phyloP scores from a whole-genome alignment of 2,888 invertebrate species.

The Phasia obesa region DNA sequence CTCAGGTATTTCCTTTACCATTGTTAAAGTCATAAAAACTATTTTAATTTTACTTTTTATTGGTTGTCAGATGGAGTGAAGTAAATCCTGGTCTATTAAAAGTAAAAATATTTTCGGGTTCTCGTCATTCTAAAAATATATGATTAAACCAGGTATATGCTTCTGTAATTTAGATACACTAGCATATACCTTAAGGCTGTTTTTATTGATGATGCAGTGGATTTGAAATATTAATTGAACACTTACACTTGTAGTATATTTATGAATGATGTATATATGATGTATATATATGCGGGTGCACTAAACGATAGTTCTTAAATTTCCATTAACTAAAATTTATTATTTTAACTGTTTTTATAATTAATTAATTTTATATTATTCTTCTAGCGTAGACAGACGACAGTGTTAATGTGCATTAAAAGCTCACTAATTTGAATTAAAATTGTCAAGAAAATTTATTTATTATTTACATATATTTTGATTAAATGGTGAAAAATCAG shows the following conservation, averaged over 20 bases:
- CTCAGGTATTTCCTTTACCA: constrained; percentile 83
- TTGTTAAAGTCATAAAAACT: neutral
- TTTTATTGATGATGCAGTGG: constrained; percentile 18
- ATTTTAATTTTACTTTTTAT: constrained; percentile 24
- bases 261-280: neutral
- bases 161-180: constrained; percentile 46
- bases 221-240: neutral
- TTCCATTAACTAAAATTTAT: constrained; percentile 1
- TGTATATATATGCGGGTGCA: neutral
- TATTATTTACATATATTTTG: no score
- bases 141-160: constrained; percentile 67
- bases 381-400: no score
- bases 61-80: constrained; percentile 84
- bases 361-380: constrained; percentile 6
- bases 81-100: constrained; percentile 87
- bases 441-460: no score
- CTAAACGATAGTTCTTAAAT: neutral
- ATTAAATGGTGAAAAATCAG: no score
- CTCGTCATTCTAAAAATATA: constrained; percentile 79
- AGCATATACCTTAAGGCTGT: constrained; percentile 44
- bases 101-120: constrained; percentile 83
- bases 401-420: no score
- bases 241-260: neutral
- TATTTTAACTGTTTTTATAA: constrained; percentile 28
- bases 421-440: no score